Conservation (phyloP, 2,113 vertebrate species). For the Trogon melanurus region DNA sequence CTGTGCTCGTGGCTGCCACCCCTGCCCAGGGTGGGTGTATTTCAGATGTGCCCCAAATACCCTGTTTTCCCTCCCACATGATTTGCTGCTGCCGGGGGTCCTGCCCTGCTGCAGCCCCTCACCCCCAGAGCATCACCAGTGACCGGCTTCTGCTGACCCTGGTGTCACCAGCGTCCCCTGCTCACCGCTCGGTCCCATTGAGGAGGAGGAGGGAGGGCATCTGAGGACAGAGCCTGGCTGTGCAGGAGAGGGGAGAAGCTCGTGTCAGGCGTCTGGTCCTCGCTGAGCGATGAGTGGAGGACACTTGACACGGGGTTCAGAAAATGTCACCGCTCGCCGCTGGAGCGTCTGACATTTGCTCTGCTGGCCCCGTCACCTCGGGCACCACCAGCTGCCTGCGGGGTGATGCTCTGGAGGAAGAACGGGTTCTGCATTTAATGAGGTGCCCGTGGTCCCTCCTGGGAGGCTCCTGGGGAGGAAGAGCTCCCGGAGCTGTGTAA, state of each 20-base stretch:
- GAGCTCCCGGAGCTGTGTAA: accelerated
- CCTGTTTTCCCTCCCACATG: not conserved
- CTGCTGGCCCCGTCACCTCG: accelerated
- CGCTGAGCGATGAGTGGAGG: not conserved
- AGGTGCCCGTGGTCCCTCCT: accelerated
- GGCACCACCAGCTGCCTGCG: not conserved
- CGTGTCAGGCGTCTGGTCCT: not conserved
- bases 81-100: accelerated
- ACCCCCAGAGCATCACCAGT: accelerated
- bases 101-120: not conserved
- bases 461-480: not conserved
- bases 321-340: not conserved
- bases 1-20: accelerated
- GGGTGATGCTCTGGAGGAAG: not conserved
- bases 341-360: not conserved
- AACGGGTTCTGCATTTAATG: accelerated
- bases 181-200: not conserved
- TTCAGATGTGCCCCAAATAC: not conserved
- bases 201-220: not conserved
- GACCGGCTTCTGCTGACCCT: not conserved
- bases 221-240: not conserved
- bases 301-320: not conserved
- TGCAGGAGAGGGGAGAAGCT: not conserved
- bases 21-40: not conserved
- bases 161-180: not conserved